Evolutionary conservation across 2,113 vertebrate species (phyloP).

Genomic region (Cynocephalus volans): DNA sequence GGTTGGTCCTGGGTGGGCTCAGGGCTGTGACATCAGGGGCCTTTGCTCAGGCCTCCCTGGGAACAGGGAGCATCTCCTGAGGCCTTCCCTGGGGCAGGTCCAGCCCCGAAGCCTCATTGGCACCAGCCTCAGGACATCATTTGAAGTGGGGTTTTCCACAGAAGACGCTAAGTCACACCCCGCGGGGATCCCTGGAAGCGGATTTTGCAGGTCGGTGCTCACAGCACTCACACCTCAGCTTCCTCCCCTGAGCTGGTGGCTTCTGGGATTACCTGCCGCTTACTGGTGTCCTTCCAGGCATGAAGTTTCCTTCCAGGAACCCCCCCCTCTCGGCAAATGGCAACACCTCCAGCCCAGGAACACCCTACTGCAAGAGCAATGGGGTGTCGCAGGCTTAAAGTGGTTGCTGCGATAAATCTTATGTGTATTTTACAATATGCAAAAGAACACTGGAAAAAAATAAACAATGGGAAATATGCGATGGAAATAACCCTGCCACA

Average conservation of each 20-base stretch:
- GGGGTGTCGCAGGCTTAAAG: neutral
- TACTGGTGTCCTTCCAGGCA: neutral
- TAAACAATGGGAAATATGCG: accelerated
- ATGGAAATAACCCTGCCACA: accelerated
- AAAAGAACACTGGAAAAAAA: neutral
- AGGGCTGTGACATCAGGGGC: neutral
- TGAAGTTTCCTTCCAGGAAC: neutral
- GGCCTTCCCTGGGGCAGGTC: neutral
- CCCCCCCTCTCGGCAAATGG: neutral
- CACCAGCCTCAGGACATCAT: neutral
- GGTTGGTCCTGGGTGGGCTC: neutral
- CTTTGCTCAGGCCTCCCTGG: neutral
- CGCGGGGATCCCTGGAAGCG: too few relatives aligned
- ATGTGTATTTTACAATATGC: neutral
- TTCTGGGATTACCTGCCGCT: neutral
- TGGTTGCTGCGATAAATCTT: neutral
- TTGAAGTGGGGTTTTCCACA: neutral
- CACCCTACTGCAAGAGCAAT: accelerated
- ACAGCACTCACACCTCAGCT: too few relatives aligned
- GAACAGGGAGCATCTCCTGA: neutral
- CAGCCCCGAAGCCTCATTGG: neutral
- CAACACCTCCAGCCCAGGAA: neutral
- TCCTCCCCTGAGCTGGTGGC: neutral
- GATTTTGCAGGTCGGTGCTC: neutral
- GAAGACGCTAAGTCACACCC: too few relatives aligned